Evolutionary conservation across 1,140 invertebrate genomes (phyloP).

Genomic region (Lepidurus arcticus): DNA sequence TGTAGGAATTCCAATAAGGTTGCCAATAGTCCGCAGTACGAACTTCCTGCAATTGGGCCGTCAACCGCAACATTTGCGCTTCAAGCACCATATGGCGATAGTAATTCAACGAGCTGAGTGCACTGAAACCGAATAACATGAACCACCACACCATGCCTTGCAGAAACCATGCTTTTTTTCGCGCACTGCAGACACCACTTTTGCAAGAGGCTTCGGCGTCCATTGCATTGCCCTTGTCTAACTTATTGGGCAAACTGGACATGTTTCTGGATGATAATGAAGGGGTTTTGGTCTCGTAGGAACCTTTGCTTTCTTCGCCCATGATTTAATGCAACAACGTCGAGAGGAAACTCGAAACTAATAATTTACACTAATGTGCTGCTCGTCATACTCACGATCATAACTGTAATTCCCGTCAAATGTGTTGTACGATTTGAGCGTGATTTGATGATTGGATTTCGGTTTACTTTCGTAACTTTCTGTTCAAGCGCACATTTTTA

Average conservation of each 20-base stretch:
- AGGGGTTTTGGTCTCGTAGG: neutral
- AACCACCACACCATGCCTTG: slow-evolving; percentile 10
- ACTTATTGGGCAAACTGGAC: neutral
- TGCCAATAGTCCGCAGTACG: neutral
- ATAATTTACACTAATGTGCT: too few relatives aligned
- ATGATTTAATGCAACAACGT: neutral
- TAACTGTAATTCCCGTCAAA: too few relatives aligned
- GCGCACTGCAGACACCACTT: neutral
- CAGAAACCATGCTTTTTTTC: neutral
- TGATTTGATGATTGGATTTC: neutral
- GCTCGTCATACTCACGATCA: too few relatives aligned
- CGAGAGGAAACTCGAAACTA: too few relatives aligned
- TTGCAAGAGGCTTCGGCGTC: neutral
- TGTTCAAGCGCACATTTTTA: neutral
- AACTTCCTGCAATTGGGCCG: slow-evolving; percentile 17
- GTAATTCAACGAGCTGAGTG: slow-evolving; percentile 5
- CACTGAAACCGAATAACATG: slow-evolving; percentile 7
- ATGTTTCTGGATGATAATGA: neutral
- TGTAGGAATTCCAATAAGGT: slow-evolving; percentile 16
- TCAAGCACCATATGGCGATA: neutral
- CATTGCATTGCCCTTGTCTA: neutral
- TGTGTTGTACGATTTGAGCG: too few relatives aligned
- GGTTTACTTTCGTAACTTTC: neutral
- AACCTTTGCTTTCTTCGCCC: slow-evolving; percentile 10
- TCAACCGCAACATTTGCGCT: slow-evolving; percentile 12